A percentile compares a stretch with the other conserved stretches of the same genome.
phyloP scores from a whole-genome alignment of 2,888 invertebrate species.

The Acholoe squamosa region DNA sequence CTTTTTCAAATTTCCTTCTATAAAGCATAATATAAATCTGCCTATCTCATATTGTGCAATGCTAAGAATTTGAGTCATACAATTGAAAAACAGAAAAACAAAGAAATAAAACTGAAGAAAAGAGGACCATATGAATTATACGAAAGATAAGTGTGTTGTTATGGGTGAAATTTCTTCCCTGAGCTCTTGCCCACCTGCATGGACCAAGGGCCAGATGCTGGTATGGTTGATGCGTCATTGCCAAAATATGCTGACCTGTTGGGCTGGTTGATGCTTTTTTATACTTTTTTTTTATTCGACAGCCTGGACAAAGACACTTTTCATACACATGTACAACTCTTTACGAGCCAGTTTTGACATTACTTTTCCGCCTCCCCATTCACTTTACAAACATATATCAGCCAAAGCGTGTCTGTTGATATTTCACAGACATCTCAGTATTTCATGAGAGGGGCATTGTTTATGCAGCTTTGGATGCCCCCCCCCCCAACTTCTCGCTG shows the following conservation, averaged over 20 bases:
- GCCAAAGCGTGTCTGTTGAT: background rate
- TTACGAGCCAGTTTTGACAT: background rate
- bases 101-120: no score
- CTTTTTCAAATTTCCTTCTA: no score
- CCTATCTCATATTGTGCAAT: no score
- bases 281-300: background rate
- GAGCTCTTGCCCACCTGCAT: constrained; percentile 56
- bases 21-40: no score
- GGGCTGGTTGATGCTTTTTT: constrained; percentile 7
- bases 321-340: background rate
- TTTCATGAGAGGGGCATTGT: no score
- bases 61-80: no score
- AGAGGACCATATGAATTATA: no score
- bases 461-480: no score
- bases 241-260: constrained; percentile 49
- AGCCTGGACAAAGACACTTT: background rate
- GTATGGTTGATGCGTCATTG: constrained; percentile 53
- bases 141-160: background rate
- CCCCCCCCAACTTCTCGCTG: no score
- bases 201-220: constrained; percentile 30
- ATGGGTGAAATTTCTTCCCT: constrained; percentile 35
- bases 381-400: background rate
- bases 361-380: background rate
- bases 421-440: no score
- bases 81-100: no score